Conservation (phyloP, 2,888 invertebrate genomes). For the Hedychridium roseum region DNA sequence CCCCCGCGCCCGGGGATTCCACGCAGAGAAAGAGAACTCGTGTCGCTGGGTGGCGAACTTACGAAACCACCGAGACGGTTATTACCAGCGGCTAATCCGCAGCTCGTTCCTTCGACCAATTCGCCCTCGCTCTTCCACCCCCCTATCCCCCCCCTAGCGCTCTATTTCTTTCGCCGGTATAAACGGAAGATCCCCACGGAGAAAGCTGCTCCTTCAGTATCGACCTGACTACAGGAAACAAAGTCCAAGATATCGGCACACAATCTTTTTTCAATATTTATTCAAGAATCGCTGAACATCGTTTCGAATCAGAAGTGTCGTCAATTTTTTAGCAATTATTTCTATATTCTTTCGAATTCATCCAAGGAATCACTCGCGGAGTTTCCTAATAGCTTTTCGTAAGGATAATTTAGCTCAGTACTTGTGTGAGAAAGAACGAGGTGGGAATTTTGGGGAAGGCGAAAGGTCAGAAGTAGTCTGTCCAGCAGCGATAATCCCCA, state of each 20-base stretch:
- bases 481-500: slow-evolving; percentile 30
- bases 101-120: slow-evolving; percentile 38
- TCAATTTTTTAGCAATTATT: no score
- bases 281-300: no score
- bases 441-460: no score
- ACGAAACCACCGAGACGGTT: slow-evolving; percentile 47
- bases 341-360: no score
- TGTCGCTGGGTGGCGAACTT: slow-evolving; percentile 40
- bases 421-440: no score
- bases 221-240: no score
- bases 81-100: slow-evolving; percentile 52
- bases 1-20: slow-evolving; percentile 8
- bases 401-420: no score
- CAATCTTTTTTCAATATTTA: no score
- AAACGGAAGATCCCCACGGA: slow-evolving; percentile 18
- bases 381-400: no score
- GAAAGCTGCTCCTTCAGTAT: slow-evolving; percentile 32
- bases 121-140: slow-evolving; percentile 22
- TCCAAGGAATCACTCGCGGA: no score
- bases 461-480: slow-evolving; percentile 23
- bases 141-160: not conserved
- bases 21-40: slow-evolving; percentile 32
- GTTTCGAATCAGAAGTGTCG: no score
- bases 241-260: no score
- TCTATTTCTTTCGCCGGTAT: slow-evolving; percentile 2